Evolutionary conservation across 2,888 invertebrate genomes (phyloP), one percentile per base, ranked within the genome.

Genomic region (Eupithecia inturbata): DNA sequence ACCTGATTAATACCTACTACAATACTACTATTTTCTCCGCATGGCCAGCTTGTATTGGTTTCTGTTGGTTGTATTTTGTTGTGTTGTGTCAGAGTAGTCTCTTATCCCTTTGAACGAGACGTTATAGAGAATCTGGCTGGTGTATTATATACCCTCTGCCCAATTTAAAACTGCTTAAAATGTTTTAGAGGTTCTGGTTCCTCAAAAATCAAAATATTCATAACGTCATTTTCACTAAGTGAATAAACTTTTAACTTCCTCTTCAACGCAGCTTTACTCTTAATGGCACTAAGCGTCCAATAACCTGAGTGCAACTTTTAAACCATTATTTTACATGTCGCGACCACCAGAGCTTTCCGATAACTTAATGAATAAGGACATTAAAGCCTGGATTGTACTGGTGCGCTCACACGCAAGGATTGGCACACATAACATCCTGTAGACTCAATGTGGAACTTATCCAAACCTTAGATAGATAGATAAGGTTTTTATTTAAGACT

Each of bases 291-390:
- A 74, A 77, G 72, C 77, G 76, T 67, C 79, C 77, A 78, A 78
- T 80, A 80, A 77, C 70, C 77, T 76, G 80, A 82, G 83, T 82
- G 79, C 75, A 76, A 76, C 77, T 77, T 69, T 77, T 73, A 73
- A 77, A 79, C 74, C 80, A 83, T 82, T 81, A 79, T 83, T 80
- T 84, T 78, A 80, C 77, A 78, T 82, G 82, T 80, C 77, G 82
- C 83, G 84, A 85, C 84, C 86, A 84, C 84, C 84, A 78, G 82
- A 83, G 86, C 85, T 84, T 84, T 80, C 84, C 84, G 84, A 88
- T 89, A 87, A 85, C 84, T 84, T 88, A 89, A 91, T 91, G 89
- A 89, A 89, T 88, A 88, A 89, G 86, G 87, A 88, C 86, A 85
- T 87, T 87, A 86, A 31, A 83, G 80, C 79, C 80, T 66, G 67